Conservation (phyloP, 2,888 invertebrate species). For the Lasioglossum figueresi region DNA sequence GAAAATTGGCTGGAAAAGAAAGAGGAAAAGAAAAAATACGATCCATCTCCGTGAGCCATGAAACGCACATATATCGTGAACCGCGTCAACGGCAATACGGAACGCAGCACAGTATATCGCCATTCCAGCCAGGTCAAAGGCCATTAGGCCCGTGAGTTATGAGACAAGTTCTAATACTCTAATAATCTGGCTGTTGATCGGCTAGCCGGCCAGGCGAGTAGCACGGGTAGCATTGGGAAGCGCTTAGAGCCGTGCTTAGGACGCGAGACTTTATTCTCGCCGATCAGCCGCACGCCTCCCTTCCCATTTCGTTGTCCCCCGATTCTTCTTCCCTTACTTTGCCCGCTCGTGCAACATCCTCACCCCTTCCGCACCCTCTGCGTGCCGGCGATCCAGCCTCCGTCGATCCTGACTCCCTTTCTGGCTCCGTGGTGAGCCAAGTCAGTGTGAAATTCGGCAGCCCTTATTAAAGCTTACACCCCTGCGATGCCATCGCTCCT, state of each 20-base stretch:
- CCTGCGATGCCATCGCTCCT: conserved; percentile 53
- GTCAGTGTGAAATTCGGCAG: conserved; percentile 83
- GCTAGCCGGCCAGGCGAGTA: conserved; percentile 59
- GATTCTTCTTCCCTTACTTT: conserved; percentile 62
- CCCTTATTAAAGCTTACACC: conserved; percentile 82
- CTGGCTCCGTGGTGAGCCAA: conserved; percentile 71
- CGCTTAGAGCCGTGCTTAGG: conserved; percentile 50
- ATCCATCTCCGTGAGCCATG: conserved; percentile 14
- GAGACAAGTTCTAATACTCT: conserved; percentile 83
- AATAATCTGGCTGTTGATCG: conserved; percentile 83
- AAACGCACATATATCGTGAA: conserved; percentile 68
- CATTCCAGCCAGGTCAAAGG: conserved; percentile 67
- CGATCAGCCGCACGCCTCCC: conserved; percentile 80
- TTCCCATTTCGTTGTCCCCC: conserved; percentile 61
- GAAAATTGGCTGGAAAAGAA: neutral
- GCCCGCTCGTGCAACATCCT: conserved; percentile 45
- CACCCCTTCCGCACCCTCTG: conserved; percentile 45
- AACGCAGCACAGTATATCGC: conserved; percentile 64
- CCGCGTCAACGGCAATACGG: conserved; percentile 80
- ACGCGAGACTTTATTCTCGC: conserved; percentile 78
- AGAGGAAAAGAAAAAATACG: conserved; percentile 1
- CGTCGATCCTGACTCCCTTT: conserved; percentile 44
- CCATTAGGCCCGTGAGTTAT: conserved; percentile 83
- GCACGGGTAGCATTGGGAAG: conserved; percentile 54
- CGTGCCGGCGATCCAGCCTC: conserved; percentile 29